Evolutionary conservation across 2,797 vertebrate species (phyloP), one percentile per base, ranked within the genome.

Genomic region (Moxostoma hubbsi): DNA sequence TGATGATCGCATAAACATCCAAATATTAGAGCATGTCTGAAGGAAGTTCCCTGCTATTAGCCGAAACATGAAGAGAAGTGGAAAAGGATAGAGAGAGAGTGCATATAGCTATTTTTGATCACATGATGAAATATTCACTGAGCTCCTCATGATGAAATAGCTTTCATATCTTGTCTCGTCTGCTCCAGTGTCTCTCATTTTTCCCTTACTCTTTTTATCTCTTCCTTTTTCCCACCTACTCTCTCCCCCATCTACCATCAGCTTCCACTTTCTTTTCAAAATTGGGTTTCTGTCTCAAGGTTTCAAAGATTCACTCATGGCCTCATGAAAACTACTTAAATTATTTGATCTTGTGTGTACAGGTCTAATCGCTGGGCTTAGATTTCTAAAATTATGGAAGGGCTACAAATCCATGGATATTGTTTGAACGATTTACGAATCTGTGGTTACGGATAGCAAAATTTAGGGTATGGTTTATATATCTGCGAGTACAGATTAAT

Each of bases 51-150:
- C 47, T 77, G 24, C 18, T 50, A 46, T 50, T 55, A 13, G 15
- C 45, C 65, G 18, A 51, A 15, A 73, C 13, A 18, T 51, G 12
- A 11, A 67, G 66, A 47, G 43, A 77, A 54, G 24, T 4, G 7
- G 55, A 71, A 63, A 47, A 16, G 59, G 66, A 65, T 36, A 36
- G 36, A 36, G 74, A 36, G 74, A 50, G 68, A 59, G 53, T 15
- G 63, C 11, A 47, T 74, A 73, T 58, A 61, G 77, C 78, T 84
- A 82, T 84, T 84, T 84, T 68, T 73, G 53, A 65, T 70, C 80
- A 65, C 54, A 63, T 76, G 66, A 84, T 84, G 73, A 84, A 84
- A 84, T 82, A 84, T 84, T 82, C 80, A 84, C 83, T 5, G 73
- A 80, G 73, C 64, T 64, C 77, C 6, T 61, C 57, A 53, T 82